These are phyloP conservation scores for Collichthys lucidus DNA, from an alignment of 2,113 vertebrate genomes.

Conservation along the genomic window DNA sequence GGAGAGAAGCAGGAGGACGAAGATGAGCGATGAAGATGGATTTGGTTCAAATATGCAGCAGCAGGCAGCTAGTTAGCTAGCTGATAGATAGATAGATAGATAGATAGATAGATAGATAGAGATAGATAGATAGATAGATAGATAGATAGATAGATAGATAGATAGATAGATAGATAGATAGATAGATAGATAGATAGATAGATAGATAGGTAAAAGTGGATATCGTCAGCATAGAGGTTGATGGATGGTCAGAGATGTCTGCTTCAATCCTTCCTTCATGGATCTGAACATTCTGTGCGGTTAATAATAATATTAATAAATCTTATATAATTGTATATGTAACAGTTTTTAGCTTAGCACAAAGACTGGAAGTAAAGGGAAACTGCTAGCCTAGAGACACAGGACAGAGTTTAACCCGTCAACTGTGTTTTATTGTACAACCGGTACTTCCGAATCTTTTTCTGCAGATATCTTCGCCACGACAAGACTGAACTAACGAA, in stretches of 20 bases:
- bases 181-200: slow-evolving; percentile 28
- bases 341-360: background rate
- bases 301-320: background rate
- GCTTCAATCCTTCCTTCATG: background rate
- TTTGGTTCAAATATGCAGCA: slow-evolving; percentile 42
- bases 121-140: slow-evolving; percentile 30
- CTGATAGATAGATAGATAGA: too few species aligned
- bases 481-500: too few species aligned
- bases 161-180: slow-evolving; percentile 13
- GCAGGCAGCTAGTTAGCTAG: slow-evolving; percentile 36
- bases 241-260: slow-evolving; percentile 6
- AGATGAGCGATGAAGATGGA: background rate
- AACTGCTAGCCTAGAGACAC: background rate
- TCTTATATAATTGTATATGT: background rate
- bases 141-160: slow-evolving; percentile 17
- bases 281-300: background rate
- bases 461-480: too few species aligned
- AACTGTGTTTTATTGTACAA: too few species aligned
- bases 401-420: too few species aligned
- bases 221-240: background rate
- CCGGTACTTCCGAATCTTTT: too few species aligned
- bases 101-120: too few species aligned
- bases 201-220: slow-evolving; percentile 7
- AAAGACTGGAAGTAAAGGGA: background rate
- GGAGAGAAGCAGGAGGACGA: background rate